These are phyloP conservation scores for Onychomys torridus DNA, from an alignment of 2,797 vertebrate species.

Conservation along the genomic window DNA sequence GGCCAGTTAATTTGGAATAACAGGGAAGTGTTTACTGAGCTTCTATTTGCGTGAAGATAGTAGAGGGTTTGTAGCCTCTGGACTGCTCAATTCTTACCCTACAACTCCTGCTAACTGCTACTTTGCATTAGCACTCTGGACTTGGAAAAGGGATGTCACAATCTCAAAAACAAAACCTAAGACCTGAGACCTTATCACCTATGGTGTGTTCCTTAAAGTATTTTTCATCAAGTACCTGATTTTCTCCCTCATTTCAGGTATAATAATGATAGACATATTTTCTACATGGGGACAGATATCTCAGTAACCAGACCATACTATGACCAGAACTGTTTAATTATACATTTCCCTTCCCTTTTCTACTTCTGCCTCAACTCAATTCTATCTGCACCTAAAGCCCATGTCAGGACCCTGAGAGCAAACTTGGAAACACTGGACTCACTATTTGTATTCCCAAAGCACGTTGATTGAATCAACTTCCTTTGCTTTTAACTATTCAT, in stretches of 20 bases:
- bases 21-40: conserved; percentile 52
- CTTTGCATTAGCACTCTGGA: conserved; percentile 15
- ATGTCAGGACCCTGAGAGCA: not conserved
- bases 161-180: not conserved
- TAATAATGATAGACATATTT: not conserved
- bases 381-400: not conserved
- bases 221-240: not conserved
- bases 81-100: not conserved
- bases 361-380: not conserved
- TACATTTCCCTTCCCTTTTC: not conserved
- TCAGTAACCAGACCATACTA: not conserved
- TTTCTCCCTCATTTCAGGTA: not conserved
- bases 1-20: conserved; percentile 66
- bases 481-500: not conserved
- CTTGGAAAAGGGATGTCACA: not conserved
- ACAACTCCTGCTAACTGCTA: conserved; percentile 1
- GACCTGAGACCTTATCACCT: not conserved
- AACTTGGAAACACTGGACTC: not conserved
- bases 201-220: not conserved
- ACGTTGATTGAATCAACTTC: no score
- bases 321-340: not conserved
- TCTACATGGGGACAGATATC: not conserved
- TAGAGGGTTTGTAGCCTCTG: not conserved
- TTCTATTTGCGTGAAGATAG: conserved; percentile 44
- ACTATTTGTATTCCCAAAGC: no score